Evolutionary conservation across 2,113 vertebrate species (phyloP), one percentile per base, ranked within the genome.

Genomic region (Neomonachus schauinslandi): DNA sequence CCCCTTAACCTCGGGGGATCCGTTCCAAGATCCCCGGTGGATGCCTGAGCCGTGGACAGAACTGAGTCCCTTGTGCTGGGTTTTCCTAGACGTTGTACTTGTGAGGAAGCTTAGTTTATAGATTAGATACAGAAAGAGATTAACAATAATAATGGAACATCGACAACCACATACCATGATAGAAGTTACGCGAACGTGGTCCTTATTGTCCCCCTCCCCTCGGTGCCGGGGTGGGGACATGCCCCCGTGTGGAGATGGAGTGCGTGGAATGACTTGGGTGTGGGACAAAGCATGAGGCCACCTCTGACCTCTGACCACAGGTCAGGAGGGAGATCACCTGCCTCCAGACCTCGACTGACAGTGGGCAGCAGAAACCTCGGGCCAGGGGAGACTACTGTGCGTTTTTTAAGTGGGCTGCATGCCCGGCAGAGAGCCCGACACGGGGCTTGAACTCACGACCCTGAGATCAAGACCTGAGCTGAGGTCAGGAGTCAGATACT

Each of bases 401-500:
- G 12, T 28, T 13, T 63, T 28, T 28, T 28, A 31, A 13, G 61
- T 31, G 28, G 61, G 24, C 7, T 63, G 8, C 61, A 28, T 4
- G 4, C 12, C 26, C 26, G 26, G 7, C 33, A 18, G 9, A 18
- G 67, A 69, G 33, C 67, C 16, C 67, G 2, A n/a, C 18, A 4
- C 26, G 8, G 65, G 18, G 67, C 67, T 69, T 69, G 67, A 69
- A 69, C 67, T 69, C 67, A 19, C 2, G 33, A 69, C 67, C 67
- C 67, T 69, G 33, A 69, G 67, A n/a, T 69, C 18, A n/a, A n/a
- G 16, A 69, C 33, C 33, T 10, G 67, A 36, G 18, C n/a, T n/a
- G 18, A 69, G 33, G 36, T 10, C 4, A 31, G 36, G 33, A 69
- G 33, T 21, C 16, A 1, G 16, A n/a, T 0, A 5, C 7, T n/a